These are phyloP conservation scores for Grallaria varia DNA, from an alignment of 2,113 vertebrate genomes.

Conservation along the genomic window DNA sequence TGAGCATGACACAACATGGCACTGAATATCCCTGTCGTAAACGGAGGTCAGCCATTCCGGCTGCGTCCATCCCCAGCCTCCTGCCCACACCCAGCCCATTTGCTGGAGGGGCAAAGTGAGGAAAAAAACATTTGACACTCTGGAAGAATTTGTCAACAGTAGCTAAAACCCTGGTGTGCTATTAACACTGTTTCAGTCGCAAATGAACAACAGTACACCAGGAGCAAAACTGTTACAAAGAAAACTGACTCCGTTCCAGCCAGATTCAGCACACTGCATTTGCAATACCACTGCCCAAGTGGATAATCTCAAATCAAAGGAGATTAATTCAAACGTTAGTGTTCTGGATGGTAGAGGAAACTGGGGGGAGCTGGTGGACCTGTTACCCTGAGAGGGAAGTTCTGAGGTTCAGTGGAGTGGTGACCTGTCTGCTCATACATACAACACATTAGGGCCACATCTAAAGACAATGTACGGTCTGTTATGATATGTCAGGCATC, in stretches of 20 bases:
- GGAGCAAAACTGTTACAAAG: background rate
- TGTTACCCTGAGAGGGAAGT: background rate
- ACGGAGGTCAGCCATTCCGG: background rate
- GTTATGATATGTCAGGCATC: background rate
- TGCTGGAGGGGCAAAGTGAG: background rate
- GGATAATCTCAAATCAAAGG: background rate
- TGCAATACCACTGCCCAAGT: background rate
- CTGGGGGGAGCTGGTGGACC: background rate
- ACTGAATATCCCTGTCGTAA: background rate
- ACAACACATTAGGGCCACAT: background rate
- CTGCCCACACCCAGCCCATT: background rate
- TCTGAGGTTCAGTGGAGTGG: background rate
- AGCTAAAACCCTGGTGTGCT: background rate
- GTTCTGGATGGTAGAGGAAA: background rate
- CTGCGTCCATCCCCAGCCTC: background rate
- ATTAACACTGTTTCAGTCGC: background rate
- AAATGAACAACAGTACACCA: background rate
- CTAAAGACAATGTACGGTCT: background rate
- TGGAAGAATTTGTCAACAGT: background rate
- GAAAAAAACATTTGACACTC: background rate
- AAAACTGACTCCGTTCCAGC: background rate
- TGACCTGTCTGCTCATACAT: background rate
- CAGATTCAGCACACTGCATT: background rate
- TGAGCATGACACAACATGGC: background rate
- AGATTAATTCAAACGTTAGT: background rate